phyloP scores from a whole-genome alignment of 1,140 invertebrate species.

The Drosophila bocki region DNA sequence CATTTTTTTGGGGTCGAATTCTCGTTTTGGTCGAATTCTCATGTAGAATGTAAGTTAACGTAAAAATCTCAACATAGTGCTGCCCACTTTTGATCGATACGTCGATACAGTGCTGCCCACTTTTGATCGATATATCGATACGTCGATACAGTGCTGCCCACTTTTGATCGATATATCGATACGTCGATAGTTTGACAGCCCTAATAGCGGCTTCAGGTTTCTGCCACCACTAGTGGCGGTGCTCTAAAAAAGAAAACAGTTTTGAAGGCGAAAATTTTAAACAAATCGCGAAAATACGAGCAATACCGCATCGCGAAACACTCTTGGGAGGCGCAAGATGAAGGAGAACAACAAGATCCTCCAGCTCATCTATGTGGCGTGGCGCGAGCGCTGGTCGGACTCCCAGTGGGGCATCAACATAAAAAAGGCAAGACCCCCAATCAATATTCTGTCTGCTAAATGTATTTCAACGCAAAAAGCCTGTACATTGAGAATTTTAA shows the following conservation, averaged over 20 bases:
- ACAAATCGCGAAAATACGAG: slow-evolving; percentile 25
- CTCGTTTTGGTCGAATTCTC: too few relatives aligned
- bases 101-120: too few relatives aligned
- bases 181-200: not conserved
- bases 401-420: slow-evolving; percentile 98
- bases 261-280: slow-evolving; percentile 8
- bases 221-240: slow-evolving; percentile 27
- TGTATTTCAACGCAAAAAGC: slow-evolving; percentile 21
- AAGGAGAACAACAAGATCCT: slow-evolving; percentile 78
- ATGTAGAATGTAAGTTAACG: too few relatives aligned
- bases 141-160: too few relatives aligned
- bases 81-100: too few relatives aligned
- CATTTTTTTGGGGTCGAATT: too few relatives aligned
- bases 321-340: slow-evolving; percentile 35
- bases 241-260: slow-evolving; percentile 25
- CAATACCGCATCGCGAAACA: not conserved
- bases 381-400: slow-evolving; percentile 97
- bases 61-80: too few relatives aligned
- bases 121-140: too few relatives aligned
- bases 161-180: not conserved
- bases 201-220: slow-evolving; percentile 8
- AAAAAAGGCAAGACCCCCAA: slow-evolving; percentile 89
- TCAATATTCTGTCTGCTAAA: slow-evolving; percentile 13
- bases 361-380: slow-evolving; percentile 87
- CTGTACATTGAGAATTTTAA: slow-evolving; percentile 69